Evolutionary conservation across 2,113 vertebrate genomes (phyloP).

Genomic region (Merops nubicus): DNA sequence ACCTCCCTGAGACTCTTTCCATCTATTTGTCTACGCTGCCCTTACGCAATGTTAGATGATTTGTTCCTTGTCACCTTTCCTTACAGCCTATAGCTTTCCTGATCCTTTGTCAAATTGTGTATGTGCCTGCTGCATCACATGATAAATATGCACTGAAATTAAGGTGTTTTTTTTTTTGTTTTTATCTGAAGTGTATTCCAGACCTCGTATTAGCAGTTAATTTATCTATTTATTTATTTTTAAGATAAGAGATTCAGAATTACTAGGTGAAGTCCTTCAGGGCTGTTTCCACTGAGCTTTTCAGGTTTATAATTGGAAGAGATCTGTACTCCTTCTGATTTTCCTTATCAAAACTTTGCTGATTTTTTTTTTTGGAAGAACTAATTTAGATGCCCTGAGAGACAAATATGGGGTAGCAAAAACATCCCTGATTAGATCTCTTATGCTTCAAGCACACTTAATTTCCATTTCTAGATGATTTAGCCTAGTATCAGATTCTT

Average conservation of each 20-base stretch:
- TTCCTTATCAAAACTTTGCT: neutral
- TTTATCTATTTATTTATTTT: neutral
- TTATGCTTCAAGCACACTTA: neutral
- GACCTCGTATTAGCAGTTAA: neutral
- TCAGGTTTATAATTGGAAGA: neutral
- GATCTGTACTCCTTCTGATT: neutral
- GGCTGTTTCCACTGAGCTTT: neutral
- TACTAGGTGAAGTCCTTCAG: neutral
- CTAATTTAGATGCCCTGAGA: neutral
- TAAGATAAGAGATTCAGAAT: neutral
- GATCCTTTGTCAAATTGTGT: neutral
- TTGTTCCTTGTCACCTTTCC: neutral
- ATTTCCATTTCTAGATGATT: constrained; percentile 22
- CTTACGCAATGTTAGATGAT: neutral
- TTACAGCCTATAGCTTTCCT: neutral
- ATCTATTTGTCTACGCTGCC: neutral
- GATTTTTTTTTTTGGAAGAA: neutral
- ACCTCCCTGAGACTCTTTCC: neutral
- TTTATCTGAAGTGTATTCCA: neutral
- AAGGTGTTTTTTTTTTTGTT: neutral
- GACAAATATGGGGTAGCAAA: neutral
- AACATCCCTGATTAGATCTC: neutral
- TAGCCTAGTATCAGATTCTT: neutral
- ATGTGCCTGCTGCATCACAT: neutral
- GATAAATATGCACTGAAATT: neutral